These are phyloP conservation scores for Apis florea DNA, from an alignment of 1,140 invertebrate genomes.

Conservation along the genomic window DNA sequence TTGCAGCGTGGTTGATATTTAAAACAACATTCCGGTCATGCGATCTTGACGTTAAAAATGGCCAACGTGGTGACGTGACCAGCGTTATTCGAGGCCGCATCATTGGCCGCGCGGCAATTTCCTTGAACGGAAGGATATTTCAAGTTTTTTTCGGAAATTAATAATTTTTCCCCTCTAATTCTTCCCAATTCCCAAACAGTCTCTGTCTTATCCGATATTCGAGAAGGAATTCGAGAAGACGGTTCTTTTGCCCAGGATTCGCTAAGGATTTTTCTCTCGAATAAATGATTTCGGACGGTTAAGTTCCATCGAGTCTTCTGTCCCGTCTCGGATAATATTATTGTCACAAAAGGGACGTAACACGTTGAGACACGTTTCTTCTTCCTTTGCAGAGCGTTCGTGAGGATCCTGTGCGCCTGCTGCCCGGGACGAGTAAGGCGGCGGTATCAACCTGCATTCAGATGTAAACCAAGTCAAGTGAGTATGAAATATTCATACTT, in stretches of 20 bases:
- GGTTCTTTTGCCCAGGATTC: no score
- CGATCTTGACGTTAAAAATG: slow-evolving; percentile 53
- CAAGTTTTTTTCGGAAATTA: background rate
- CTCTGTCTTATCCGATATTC: no score
- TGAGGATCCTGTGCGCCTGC: slow-evolving; percentile 89
- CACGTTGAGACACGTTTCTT: slow-evolving; percentile 54
- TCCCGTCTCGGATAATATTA: no score
- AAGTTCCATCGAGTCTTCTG: no score
- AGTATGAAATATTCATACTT: slow-evolving; percentile 63
- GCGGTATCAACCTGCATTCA: slow-evolving; percentile 89
- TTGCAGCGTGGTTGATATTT: slow-evolving; percentile 39
- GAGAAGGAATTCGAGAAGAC: no score
- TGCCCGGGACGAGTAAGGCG: slow-evolving; percentile 88
- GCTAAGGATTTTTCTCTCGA: no score
- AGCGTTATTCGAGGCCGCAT: slow-evolving; percentile 15
- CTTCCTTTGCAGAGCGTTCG: slow-evolving; percentile 86
- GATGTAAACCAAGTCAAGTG: slow-evolving; percentile 91
- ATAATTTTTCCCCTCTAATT: no score
- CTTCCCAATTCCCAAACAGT: no score
- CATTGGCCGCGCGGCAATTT: slow-evolving; percentile 17
- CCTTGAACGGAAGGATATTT: background rate
- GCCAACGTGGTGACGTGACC: background rate
- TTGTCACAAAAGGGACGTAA: background rate
- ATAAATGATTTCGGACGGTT: no score
- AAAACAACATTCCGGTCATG: slow-evolving; percentile 57